These are phyloP conservation scores for Andrena cerasifolii DNA, from an alignment of 1,140 invertebrate species.

Conservation along the genomic window DNA sequence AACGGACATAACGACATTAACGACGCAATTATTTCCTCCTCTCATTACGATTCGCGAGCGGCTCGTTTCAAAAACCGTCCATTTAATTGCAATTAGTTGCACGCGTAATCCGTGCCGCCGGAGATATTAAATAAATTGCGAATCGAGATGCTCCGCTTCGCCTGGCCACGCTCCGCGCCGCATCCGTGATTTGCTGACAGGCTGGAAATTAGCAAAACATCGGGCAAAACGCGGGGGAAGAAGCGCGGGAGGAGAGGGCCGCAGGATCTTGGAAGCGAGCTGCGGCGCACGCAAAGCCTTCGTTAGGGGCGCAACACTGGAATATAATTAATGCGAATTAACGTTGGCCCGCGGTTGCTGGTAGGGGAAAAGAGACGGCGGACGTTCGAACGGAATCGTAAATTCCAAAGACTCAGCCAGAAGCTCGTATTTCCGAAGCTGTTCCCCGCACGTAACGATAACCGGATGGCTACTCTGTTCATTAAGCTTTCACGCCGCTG, in stretches of 20 bases:
- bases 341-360: constrained; percentile 15
- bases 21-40: constrained; percentile 23
- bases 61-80: constrained; percentile 12
- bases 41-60: constrained; percentile 15
- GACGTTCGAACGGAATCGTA: background rate
- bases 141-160: background rate
- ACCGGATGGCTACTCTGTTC: constrained; percentile 32
- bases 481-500: constrained; percentile 18
- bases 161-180: background rate
- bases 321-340: constrained; percentile 58
- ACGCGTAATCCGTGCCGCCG: background rate
- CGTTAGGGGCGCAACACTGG: constrained; percentile 19
- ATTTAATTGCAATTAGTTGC: constrained; percentile 38
- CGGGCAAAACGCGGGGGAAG: background rate
- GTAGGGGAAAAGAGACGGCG: constrained; percentile 13
- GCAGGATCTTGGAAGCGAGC: constrained; percentile 25
- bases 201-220: background rate
- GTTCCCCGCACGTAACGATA: constrained; percentile 7
- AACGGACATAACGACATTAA: constrained; percentile 11
- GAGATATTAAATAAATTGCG: constrained; percentile 14
- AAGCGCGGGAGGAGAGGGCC: background rate
- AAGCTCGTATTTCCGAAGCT: background rate
- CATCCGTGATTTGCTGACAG: too few relatives aligned
- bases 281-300: constrained; percentile 39
- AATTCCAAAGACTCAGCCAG: constrained; percentile 11